phyloP scores from a whole-genome alignment of 2,113 vertebrate species.

The Rhodinocichla rosea region DNA sequence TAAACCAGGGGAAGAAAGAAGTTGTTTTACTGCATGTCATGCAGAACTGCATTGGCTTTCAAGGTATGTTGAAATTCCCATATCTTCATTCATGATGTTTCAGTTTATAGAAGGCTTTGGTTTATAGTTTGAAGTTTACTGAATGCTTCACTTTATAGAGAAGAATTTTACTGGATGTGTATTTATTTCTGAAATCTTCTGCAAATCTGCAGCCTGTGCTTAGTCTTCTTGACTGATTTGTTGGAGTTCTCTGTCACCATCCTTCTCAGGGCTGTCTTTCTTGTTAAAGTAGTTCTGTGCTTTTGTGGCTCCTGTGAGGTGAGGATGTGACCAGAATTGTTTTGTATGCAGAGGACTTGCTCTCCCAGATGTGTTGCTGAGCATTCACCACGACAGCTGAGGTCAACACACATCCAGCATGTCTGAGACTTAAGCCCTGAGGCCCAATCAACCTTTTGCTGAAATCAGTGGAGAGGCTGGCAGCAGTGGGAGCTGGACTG shows the following conservation, averaged over 20 bases:
- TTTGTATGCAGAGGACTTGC: neutral
- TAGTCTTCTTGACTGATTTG: neutral
- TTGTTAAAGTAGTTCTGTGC: neutral
- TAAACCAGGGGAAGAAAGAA: neutral
- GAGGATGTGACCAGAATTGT: neutral
- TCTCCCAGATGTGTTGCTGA: neutral
- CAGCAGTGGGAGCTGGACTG: neutral
- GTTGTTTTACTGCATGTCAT: neutral
- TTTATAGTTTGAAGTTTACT: neutral
- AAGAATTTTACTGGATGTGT: accelerated
- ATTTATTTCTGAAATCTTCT: neutral
- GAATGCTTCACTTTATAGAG: neutral
- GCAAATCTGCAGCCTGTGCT: neutral
- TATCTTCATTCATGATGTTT: neutral
- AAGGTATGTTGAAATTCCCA: neutral
- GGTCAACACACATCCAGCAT: neutral
- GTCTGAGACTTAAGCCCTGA: neutral
- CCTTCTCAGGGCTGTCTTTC: neutral
- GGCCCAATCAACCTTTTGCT: neutral
- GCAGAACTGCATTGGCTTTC: neutral
- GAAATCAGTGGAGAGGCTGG: neutral
- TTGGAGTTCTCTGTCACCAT: neutral
- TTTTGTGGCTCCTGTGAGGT: neutral
- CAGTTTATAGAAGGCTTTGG: neutral
- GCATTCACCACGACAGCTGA: neutral